Evolutionary conservation across 2,113 vertebrate species (phyloP).

Genomic region (Hystrix cristata): DNA sequence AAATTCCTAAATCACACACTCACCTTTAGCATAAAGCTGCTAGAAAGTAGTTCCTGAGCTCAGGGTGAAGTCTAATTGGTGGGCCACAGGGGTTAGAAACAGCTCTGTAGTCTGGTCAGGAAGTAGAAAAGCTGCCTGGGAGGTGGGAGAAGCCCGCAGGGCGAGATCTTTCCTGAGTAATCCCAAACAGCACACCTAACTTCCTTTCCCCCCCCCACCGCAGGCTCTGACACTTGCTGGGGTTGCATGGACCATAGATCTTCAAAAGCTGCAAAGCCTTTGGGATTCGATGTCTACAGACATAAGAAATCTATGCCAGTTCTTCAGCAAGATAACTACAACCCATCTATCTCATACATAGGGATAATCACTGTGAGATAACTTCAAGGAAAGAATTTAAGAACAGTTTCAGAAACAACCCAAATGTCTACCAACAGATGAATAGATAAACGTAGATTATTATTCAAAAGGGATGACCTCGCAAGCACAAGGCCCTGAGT

Average conservation of each 20-base stretch:
- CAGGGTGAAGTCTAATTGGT: constrained; percentile 48
- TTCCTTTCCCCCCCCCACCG: constrained; percentile 47
- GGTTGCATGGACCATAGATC: not conserved
- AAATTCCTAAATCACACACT: not conserved
- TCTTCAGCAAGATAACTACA: constrained; percentile 20
- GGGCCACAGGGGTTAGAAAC: constrained; percentile 20
- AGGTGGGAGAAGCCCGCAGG: not conserved
- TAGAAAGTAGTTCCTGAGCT: constrained; percentile 54
- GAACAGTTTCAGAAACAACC: constrained; percentile 26
- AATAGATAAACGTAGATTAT: not conserved
- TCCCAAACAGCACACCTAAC: constrained; percentile 28
- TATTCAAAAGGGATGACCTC: no score
- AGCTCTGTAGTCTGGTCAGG: constrained; percentile 40
- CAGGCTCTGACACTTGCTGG: constrained; percentile 49
- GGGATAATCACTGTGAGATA: not conserved
- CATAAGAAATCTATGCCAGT: not conserved
- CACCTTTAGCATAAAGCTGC: constrained; percentile 44
- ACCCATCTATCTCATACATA: not conserved
- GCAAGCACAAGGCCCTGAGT: no score
- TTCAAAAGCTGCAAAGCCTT: constrained; percentile 37
- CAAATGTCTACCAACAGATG: not conserved
- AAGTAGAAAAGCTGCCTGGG: constrained; percentile 53
- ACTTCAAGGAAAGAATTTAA: constrained; percentile 44
- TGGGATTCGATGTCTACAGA: constrained; percentile 1
- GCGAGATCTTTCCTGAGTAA: constrained; percentile 52